Evolutionary conservation across 2,113 vertebrate genomes (phyloP), one percentile per base, ranked within the genome.

Genomic region (Sylvia atricapilla): DNA sequence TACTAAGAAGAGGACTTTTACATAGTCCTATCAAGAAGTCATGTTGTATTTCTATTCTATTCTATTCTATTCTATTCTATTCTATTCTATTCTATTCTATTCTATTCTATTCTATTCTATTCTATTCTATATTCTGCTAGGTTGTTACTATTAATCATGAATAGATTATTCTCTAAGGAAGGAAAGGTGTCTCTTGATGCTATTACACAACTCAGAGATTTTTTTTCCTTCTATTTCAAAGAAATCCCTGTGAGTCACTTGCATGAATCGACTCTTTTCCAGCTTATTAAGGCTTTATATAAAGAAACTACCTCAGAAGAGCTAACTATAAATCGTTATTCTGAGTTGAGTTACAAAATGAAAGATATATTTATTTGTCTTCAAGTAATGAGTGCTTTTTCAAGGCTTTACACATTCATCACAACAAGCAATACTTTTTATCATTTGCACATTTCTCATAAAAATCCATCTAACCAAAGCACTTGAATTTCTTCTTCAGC

Each of bases 131-230:
- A 37, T 47, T 62, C 52, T 59, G 5, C 13, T 41, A 63, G 60
- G 0, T 15, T 84, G 3, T 28, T 84, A 23, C 24, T 52, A 47
- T 81, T 52, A 9, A 60, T 31, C 27, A 82, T 46, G 24, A 82
- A 84, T 77, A 59, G 85, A 86, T 47, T 62, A 55, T 66, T 90
- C 35, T 66, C 25, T 60, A 56, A 68, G 88, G 21, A 87, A 67
- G 80, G 10, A 58, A 75, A 68, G 7, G 10, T 69, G 15, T 70
- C n/a, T 22, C 50, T 70, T 62, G 59, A 82, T 87, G 19, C 2
- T 47, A 11, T 67, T 64, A 46, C 1, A 0, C 24, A 75, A 20
- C 23, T 86, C 2, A 2, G 39, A 24, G 16, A 2, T 14, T 31
- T 53, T 55, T 55, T 78, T 73, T 37, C 13, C 19, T 87, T 72